Base-by-base conservation (phyloP, 2,888 invertebrate genomes). In the Lasioglossum oenotherae region DNA sequence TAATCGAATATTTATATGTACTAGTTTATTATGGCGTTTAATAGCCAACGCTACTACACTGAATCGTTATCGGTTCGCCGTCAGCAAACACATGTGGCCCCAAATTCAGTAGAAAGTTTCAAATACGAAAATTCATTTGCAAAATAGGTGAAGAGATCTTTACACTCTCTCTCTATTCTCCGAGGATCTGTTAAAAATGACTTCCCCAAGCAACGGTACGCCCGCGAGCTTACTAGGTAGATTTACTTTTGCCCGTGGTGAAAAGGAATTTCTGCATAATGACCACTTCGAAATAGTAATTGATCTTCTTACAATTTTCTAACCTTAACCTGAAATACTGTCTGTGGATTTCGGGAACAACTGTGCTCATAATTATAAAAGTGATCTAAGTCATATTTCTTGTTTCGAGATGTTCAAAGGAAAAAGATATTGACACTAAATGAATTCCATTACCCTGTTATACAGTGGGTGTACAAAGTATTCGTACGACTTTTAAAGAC, bases 131-230 rank as follows among this genome's bases (percentile, higher is more conserved):
- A 16, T 71, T 53, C 19, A n/a, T 75, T 41, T 6, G 16, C 44
- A 19, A 46, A 44, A 74, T 35, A 67, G 38, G 14, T 6, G n/a
- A 57, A 27, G 76, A 23, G n/a, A 35, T 19, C 23, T 19, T 41
- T 16, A 57, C 49, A 49, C 44, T 77, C 77, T 77, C 73, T 53
- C 77, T 77, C 73, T 53, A 44, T 41, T 38, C 23, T 31, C n/a
- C 6, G 19, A 46, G 4, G 4, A 69, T 49, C n/a, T 27, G 67
- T 4, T 27, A n/a, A 64, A 71, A 67, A 84, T 84, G 60, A 82
- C 84, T 82, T 84, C 82, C 84, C 60, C 78, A 84, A 84, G 41
- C 82, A 82, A 82, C 82, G 84, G 84, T 35, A 5, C 35, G 35
- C n/a, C 64, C 67, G 44, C 67, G 23, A 60, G 41, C 44, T 12